A percentile compares a stretch with the other conserved stretches of the same genome.
Conservation (phyloP, 2,888 invertebrate species). For the Parnassius apollo region DNA sequence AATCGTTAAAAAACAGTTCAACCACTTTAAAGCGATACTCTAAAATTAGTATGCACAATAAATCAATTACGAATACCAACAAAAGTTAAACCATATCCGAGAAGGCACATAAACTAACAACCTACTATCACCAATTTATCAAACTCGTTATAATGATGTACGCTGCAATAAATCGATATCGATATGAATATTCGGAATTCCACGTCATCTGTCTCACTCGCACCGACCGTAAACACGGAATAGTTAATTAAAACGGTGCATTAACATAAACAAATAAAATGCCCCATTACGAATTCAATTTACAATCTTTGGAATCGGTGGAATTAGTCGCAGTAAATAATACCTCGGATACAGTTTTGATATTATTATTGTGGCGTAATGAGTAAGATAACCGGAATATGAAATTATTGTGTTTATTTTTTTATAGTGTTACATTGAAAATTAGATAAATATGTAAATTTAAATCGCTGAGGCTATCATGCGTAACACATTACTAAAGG, state of each 20-base stretch:
- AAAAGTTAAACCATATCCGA: conserved; percentile 29
- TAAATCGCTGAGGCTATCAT: no score
- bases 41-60: conserved; percentile 44
- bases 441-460: no score
- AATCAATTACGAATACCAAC: conserved; percentile 33
- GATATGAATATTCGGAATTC: conserved; percentile 54
- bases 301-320: conserved; percentile 76
- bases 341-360: conserved; percentile 62
- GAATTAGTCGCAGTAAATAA: conserved; percentile 80
- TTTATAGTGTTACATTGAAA: no score
- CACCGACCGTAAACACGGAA: conserved; percentile 48
- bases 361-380: conserved; percentile 47
- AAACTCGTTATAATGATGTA: conserved; percentile 67
- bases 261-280: conserved; percentile 82
- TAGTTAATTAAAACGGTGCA: conserved; percentile 74
- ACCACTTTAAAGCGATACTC: background rate
- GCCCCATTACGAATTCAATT: conserved; percentile 79
- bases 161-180: conserved; percentile 64
- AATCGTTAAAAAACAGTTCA: background rate
- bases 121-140: conserved; percentile 52
- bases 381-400: conserved; percentile 17
- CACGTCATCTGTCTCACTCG: conserved; percentile 38
- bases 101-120: conserved; percentile 37
- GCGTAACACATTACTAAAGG: no score
- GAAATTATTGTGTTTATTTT: no score